Evolutionary conservation across 2,113 vertebrate genomes (phyloP).

Genomic region (Pogona vitticeps): DNA sequence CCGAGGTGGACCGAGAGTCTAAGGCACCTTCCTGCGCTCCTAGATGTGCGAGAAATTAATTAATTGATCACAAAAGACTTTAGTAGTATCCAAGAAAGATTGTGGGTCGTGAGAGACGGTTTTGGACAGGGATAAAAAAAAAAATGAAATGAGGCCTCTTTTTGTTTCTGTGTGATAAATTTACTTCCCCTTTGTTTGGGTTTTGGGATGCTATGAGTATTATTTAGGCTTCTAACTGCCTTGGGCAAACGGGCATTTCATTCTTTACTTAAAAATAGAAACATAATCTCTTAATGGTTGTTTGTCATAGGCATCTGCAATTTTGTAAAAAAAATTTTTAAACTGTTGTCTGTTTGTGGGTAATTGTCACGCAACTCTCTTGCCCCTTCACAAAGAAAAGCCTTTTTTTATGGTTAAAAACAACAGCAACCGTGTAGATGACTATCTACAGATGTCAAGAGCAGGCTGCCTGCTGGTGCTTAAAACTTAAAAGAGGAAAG

Average conservation of each 20-base stretch:
- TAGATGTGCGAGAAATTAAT: too few species aligned
- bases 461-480: conserved; percentile 36
- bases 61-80: not conserved
- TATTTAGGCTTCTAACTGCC: not conserved
- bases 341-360: not conserved
- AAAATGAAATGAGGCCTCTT: not conserved
- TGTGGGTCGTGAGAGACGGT: too few species aligned
- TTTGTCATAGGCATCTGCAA: not conserved
- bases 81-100: not conserved
- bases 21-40: too few species aligned
- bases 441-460: not conserved
- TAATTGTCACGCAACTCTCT: conserved; percentile 28
- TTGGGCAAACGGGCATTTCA: not conserved
- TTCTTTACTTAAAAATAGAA: conserved; percentile 17
- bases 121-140: not conserved
- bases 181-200: not conserved
- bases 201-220: not conserved
- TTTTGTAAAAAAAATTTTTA: not conserved
- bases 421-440: not conserved
- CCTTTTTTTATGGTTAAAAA: not conserved
- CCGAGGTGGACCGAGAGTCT: too few species aligned
- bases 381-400: not conserved
- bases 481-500: conserved; percentile 41
- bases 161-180: not conserved
- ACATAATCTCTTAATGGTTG: not conserved